phyloP scores from a whole-genome alignment of 1,140 invertebrate genomes.

The Steinernema khuongi region DNA sequence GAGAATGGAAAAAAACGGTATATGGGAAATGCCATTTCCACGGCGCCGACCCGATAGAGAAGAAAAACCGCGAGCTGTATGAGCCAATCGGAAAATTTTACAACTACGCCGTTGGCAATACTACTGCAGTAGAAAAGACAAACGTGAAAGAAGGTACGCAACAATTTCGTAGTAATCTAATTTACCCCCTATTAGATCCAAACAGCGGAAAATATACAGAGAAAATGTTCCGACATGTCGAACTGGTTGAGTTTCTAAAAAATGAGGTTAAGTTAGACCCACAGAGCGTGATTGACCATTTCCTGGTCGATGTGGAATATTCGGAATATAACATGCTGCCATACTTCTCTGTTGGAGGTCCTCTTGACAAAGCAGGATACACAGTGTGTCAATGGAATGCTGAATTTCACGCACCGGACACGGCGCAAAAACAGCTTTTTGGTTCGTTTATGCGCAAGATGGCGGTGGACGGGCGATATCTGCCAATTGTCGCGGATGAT shows the following conservation, averaged over 20 bases:
- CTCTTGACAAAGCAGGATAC: background rate
- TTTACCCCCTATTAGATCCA: no score
- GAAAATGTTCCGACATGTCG: background rate
- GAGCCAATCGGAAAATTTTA: background rate
- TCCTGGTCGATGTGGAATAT: background rate
- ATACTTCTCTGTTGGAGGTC: background rate
- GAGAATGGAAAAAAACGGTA: no score
- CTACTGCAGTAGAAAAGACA: background rate
- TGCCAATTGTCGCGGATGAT: background rate
- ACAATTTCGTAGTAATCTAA: no score
- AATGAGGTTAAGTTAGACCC: background rate
- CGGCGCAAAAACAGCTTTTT: background rate
- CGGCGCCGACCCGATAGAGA: background rate
- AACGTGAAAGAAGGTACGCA: background rate
- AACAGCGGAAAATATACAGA: background rate
- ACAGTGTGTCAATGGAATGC: background rate
- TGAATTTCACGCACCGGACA: background rate
- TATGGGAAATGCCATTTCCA: background rate
- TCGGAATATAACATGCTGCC: background rate
- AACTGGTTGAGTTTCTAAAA: background rate
- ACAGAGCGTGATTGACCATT: background rate
- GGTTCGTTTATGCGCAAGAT: background rate
- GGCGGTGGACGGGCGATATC: background rate
- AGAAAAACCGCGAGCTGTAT: background rate
- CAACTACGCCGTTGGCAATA: background rate